phyloP scores from a whole-genome alignment of 2,888 invertebrate species.

The Drosophila antonietae region DNA sequence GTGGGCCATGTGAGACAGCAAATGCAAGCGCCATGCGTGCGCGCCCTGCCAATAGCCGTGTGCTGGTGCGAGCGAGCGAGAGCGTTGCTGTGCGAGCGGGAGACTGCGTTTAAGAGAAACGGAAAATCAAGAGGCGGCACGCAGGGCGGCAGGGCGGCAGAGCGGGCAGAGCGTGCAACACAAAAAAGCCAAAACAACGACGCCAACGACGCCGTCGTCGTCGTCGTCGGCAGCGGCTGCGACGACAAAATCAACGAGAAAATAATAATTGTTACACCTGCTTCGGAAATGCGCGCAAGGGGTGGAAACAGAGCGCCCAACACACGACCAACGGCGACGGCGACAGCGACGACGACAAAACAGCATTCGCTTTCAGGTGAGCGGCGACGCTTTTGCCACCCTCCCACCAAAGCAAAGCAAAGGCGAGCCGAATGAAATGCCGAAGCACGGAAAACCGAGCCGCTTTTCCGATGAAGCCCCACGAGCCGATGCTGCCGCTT shows the following conservation, averaged over 20 bases:
- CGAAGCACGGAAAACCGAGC: constrained; percentile 64
- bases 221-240: constrained; percentile 50
- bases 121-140: constrained; percentile 49
- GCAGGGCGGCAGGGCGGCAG: constrained; percentile 13
- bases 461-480: constrained; percentile 21
- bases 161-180: constrained; percentile 30
- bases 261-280: constrained; percentile 83
- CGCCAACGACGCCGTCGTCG: constrained; percentile 41
- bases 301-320: constrained; percentile 56
- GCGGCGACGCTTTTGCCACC: constrained; percentile 54
- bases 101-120: constrained; percentile 53
- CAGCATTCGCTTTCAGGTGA: constrained; percentile 68
- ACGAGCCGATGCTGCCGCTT: constrained; percentile 43
- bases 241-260: constrained; percentile 81
- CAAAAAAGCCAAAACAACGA: constrained; percentile 57
- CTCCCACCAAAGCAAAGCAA: constrained; percentile 44
- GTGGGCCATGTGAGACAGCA: constrained; percentile 68
- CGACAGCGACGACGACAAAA: constrained; percentile 36
- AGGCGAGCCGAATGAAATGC: constrained; percentile 49
- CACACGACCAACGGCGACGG: constrained; percentile 50
- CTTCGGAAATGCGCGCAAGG: constrained; percentile 72
- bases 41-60: constrained; percentile 37
- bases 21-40: constrained; percentile 79
- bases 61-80: constrained; percentile 50
- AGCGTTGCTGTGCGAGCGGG: constrained; percentile 47